phyloP scores from a whole-genome alignment of 2,797 vertebrate genomes.

The Margarornis squamiger region DNA sequence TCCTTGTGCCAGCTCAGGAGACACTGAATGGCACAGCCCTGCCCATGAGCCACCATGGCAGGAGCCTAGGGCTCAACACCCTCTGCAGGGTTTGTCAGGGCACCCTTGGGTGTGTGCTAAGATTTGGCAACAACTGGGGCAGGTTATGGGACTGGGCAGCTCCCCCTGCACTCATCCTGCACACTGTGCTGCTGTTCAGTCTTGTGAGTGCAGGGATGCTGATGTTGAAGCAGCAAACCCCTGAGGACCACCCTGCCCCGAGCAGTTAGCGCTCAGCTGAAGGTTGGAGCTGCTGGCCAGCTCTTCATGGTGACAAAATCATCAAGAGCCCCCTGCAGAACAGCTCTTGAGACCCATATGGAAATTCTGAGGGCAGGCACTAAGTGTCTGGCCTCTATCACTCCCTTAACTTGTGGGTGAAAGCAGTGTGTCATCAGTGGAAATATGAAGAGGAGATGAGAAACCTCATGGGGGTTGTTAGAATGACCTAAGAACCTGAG shows the following conservation, averaged over 20 bases:
- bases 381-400: not conserved
- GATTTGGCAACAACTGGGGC: not conserved
- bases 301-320: not conserved
- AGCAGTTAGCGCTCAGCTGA: not conserved
- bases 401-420: not conserved
- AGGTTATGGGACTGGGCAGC: not conserved
- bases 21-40: not conserved
- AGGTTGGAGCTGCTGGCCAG: not conserved
- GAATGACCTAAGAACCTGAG: not conserved
- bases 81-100: not conserved
- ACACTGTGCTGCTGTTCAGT: not conserved
- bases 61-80: not conserved
- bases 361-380: not conserved
- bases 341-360: not conserved
- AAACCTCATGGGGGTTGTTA: not conserved
- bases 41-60: not conserved
- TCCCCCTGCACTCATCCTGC: not conserved
- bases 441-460: not conserved
- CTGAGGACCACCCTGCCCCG: not conserved
- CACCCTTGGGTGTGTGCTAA: too few species aligned
- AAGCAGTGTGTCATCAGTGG: not conserved
- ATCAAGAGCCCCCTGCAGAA: accelerated
- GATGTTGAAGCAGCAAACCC: not conserved
- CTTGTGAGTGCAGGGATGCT: not conserved
- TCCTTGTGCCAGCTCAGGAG: not conserved